Conservation (phyloP, 2,797 vertebrate genomes). For the Crenichthys baileyi region DNA sequence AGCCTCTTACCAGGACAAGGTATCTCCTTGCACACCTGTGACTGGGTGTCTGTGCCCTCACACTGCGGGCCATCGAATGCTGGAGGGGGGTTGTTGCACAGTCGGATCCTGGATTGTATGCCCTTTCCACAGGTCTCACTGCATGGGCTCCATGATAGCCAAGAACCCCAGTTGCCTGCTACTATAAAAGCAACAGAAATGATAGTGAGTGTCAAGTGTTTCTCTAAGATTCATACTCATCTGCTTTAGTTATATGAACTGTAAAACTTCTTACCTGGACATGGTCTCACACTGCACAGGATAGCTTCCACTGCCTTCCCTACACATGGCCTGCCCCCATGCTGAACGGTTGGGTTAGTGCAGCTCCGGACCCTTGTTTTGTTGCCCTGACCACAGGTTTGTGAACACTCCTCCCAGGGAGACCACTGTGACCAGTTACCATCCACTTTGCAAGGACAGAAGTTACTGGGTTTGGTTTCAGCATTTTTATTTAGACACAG, state of each 20-base stretch:
- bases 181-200: slow-evolving; percentile 75
- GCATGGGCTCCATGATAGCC: slow-evolving; percentile 91
- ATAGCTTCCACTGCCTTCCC: slow-evolving; percentile 86
- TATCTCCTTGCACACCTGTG: slow-evolving; percentile 89
- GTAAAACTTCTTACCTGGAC: slow-evolving; percentile 85
- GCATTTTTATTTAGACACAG: not conserved
- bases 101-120: slow-evolving; percentile 85
- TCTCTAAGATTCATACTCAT: not conserved
- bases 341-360: slow-evolving; percentile 85
- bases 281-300: slow-evolving; percentile 88
- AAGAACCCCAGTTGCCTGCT: slow-evolving; percentile 89
- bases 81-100: slow-evolving; percentile 90
- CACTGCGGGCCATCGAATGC: slow-evolving; percentile 85
- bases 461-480: not conserved
- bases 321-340: slow-evolving; percentile 86
- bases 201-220: not conserved
- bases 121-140: slow-evolving; percentile 92
- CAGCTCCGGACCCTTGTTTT: slow-evolving; percentile 89
- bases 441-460: slow-evolving; percentile 82
- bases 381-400: slow-evolving; percentile 92
- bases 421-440: slow-evolving; percentile 95
- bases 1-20: slow-evolving; percentile 86
- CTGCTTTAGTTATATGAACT: not conserved
- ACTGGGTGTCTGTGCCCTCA: slow-evolving; percentile 86
- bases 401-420: slow-evolving; percentile 93